Base-by-base conservation (phyloP, 2,113 vertebrate genomes). In the Zosterops hypoxanthus region DNA sequence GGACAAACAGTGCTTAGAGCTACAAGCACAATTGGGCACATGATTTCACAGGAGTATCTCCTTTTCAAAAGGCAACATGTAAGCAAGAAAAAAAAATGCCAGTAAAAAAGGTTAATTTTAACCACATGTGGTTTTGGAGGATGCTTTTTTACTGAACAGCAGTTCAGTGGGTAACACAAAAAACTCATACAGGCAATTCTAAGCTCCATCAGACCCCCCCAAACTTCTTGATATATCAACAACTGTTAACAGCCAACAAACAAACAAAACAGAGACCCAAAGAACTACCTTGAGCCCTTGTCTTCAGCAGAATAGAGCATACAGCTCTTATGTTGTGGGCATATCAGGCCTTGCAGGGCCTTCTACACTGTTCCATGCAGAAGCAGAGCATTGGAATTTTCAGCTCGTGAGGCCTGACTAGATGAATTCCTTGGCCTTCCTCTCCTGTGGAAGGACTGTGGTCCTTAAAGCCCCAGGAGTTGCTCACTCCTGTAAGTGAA, bases 371-470 rank as follows among this genome's bases (percentile, higher is more conserved):
- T 15, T 81, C 24, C 36, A 4, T 71, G 41, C 8, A 69, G 39
- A 85, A 42, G 16, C 0, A 49, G 70, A 90, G 15, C 65, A 41
- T 0, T 60, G 25, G 33, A 44, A 19, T n/a, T 55, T 64, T 41
- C 39, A 92, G 8, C 21, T 70, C 0, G 0, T 24, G 49, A 33
- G 16, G 22, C 42, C 33, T 24, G 4, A 39, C n/a, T 26, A 4
- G 23, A 14, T 76, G 24, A 71, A 84, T 65, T 57, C 56, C 39
- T 52, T 75, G 21, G 25, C 22, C 31, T 3, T 68, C 16, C 18
- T 64, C 13, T 75, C 31, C 69, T 47, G 7, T 55, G 33, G 25
- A 59, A 93, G 29, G 41, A 22, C 52, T 42, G 11, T 36, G 10
- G 13, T 6, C 53, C 41, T 87, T 68, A 28, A 36, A 79, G 33